phyloP scores from a whole-genome alignment of 92 coral and sea anemone genomes.

The Paragorgia papillata region DNA sequence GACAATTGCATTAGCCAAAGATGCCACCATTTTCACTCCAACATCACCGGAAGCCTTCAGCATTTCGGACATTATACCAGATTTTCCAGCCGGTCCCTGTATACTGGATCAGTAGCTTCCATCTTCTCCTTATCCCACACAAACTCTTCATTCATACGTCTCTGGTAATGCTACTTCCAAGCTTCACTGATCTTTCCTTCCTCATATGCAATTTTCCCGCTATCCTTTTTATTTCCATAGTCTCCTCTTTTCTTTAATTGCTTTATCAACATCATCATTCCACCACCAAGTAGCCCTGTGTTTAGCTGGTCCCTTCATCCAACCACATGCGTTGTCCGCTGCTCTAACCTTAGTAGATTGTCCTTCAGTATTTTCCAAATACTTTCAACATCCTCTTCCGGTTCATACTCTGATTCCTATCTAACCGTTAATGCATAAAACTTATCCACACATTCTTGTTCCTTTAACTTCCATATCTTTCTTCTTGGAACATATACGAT shows the following conservation, averaged over 20 bases:
- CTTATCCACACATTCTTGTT: slow-evolving; percentile 6
- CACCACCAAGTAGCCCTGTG: slow-evolving; percentile 56
- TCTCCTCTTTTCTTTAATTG: slow-evolving; percentile 38
- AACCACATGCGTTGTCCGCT: slow-evolving; percentile 34
- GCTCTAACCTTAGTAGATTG: not conserved
- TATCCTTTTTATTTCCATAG: slow-evolving; percentile 21
- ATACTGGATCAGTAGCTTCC: too few relatives aligned
- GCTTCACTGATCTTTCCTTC: too few relatives aligned
- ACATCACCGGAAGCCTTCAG: not conserved
- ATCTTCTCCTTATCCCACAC: too few relatives aligned
- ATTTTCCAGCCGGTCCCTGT: too few relatives aligned
- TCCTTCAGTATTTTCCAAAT: slow-evolving; percentile 23
- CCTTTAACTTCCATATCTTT: slow-evolving; percentile 37
- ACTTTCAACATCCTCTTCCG: slow-evolving; percentile 18
- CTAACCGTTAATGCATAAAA: slow-evolving; percentile 2
- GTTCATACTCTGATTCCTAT: not conserved
- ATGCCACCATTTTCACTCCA: not conserved
- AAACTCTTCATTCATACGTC: too few relatives aligned
- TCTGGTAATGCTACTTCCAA: too few relatives aligned
- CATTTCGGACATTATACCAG: not conserved
- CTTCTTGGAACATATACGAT: slow-evolving; percentile 3
- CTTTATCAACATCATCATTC: slow-evolving; percentile 41
- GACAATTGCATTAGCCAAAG: not conserved
- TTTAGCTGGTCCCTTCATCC: slow-evolving; percentile 17
- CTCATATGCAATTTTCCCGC: too few relatives aligned